phyloP scores from a whole-genome alignment of 2,888 invertebrate genomes.

The Spatulosminthurus flaviceps region DNA sequence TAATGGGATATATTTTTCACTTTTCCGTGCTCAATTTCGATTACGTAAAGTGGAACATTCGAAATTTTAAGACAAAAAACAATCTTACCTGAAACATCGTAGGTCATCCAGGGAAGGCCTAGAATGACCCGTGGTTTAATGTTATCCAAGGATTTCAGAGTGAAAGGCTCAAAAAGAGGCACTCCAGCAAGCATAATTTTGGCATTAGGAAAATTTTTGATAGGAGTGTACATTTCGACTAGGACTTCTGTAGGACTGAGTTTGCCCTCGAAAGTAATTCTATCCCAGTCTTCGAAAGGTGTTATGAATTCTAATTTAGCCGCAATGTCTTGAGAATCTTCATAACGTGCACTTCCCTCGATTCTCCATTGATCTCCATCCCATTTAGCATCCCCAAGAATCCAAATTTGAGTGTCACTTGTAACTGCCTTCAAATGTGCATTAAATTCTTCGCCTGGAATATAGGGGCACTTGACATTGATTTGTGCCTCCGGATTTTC shows the following conservation, averaged over 20 bases:
- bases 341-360: slow-evolving; percentile 53
- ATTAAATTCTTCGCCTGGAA: slow-evolving; percentile 56
- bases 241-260: slow-evolving; percentile 53
- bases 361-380: slow-evolving; percentile 56
- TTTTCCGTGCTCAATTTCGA: too few species aligned
- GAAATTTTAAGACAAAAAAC: not conserved
- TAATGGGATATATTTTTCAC: too few species aligned
- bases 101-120: slow-evolving; percentile 58
- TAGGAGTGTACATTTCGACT: slow-evolving; percentile 59
- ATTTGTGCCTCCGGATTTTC: slow-evolving; percentile 55
- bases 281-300: slow-evolving; percentile 57
- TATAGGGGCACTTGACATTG: slow-evolving; percentile 54
- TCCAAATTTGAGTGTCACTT: slow-evolving; percentile 46
- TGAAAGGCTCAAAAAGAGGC: slow-evolving; percentile 44
- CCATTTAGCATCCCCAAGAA: slow-evolving; percentile 56
- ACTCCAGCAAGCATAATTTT: slow-evolving; percentile 55
- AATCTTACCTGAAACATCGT: slow-evolving; percentile 53
- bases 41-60: too few species aligned
- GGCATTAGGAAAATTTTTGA: slow-evolving; percentile 57
- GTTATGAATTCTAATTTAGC: slow-evolving; percentile 57
- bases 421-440: slow-evolving; percentile 56
- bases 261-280: slow-evolving; percentile 59
- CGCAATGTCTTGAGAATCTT: slow-evolving; percentile 51
- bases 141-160: slow-evolving; percentile 44
- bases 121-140: slow-evolving; percentile 55